Evolutionary conservation across 2,888 invertebrate species (phyloP), one percentile per base, ranked within the genome.

Genomic region (Dicycla oo): DNA sequence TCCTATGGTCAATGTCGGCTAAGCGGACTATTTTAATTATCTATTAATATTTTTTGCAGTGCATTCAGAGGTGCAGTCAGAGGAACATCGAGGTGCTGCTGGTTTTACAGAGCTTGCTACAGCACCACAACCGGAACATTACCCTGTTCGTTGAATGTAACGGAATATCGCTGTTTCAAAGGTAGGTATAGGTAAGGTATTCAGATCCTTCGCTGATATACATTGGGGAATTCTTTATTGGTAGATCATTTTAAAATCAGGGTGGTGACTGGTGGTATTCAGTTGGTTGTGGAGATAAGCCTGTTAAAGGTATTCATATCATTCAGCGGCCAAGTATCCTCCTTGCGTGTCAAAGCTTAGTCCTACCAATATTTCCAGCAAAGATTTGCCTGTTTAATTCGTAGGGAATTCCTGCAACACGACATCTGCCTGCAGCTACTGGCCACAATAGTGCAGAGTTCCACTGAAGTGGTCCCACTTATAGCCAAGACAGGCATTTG

Each of bases 101-200:
- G n/a, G 88, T 95, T 8, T 86, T 95, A 15, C 91, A 92, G 74
- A 92, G 91, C 78, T 86, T 96, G 70, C 64, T 94, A 45, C 74
- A 86, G 51, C 90, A 91, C 53, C 90, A 95, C 80, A 76, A 82
- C 20, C 85, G 80, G 10, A 96, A 95, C 78, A 85, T 90, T 23
- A 74, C 88, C 51, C 69, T 92, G 45, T 95, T 95, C 80, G 56
- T 93, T 8, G 86, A 93, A 43, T 86, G 87, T 64, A 88, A 92
- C 43, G 96, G 96, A n/a, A 80, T 91, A 51, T 60, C 82, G 3
- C 86, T 95, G 47, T 95, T 96, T 81, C 89, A 88, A 13, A 94
- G 93, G 96, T 45, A 45, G 20, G 45, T 45, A 45, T 2, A 4
- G 45, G 45, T 5, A 45, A 45, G 45, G 45, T 45, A 20, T 20